phyloP scores from a whole-genome alignment of 2,113 vertebrate genomes.

The Corapipo altera region DNA sequence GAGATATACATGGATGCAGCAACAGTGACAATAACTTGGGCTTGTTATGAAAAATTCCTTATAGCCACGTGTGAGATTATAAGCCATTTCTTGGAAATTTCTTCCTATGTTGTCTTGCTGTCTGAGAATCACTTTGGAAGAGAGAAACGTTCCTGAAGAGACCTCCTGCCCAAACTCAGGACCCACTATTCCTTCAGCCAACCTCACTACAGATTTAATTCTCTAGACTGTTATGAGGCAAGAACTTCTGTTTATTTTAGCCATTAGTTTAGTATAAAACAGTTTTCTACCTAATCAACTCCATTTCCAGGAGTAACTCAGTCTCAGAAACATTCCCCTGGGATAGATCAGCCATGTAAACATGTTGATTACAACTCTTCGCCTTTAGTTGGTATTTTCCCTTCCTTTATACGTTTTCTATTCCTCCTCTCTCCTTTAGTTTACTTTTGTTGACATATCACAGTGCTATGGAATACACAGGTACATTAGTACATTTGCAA shows the following conservation, averaged over 20 bases:
- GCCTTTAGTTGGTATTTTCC: not conserved
- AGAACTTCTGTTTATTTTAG: not conserved
- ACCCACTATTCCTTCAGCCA: not conserved
- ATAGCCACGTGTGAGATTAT: not conserved
- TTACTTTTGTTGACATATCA: not conserved
- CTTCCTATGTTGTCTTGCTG: not conserved
- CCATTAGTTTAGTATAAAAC: not conserved
- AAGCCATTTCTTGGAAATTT: not conserved
- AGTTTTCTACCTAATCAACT: not conserved
- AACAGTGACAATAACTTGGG: not conserved
- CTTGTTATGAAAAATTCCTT: not conserved
- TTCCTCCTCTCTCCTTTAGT: not conserved
- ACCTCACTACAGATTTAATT: not conserved
- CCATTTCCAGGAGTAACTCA: not conserved
- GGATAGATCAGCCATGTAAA: not conserved
- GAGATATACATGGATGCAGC: no score
- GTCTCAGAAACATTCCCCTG: not conserved
- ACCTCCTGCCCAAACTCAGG: not conserved
- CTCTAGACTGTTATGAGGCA: not conserved
- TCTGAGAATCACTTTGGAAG: not conserved
- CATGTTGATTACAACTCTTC: not conserved
- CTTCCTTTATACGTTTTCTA: not conserved
- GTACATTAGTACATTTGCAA: not conserved
- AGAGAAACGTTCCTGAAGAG: not conserved
- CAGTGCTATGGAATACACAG: not conserved